phyloP scores from a whole-genome alignment of 2,797 vertebrate genomes.

The Melopsittacus undulatus region DNA sequence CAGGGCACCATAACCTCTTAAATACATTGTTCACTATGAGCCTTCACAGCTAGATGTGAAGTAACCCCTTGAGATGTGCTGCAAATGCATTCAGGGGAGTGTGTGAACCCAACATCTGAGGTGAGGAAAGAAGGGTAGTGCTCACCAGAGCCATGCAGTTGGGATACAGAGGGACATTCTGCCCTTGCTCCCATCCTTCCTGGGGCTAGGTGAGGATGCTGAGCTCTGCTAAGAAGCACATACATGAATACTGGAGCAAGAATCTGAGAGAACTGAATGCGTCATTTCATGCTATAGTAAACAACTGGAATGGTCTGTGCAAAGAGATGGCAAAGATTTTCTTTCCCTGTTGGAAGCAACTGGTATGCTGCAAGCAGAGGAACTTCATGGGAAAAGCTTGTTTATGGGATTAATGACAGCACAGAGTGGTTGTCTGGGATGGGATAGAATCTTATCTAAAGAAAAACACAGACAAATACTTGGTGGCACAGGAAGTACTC shows the following conservation, averaged over 20 bases:
- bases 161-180: rapidly evolving
- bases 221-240: neutral
- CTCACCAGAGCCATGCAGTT: rapidly evolving
- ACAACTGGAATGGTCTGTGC: neutral
- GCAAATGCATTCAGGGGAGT: neutral
- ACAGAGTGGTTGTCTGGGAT: neutral
- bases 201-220: neutral
- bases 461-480: neutral
- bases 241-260: neutral
- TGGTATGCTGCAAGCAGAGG: neutral
- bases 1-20: neutral
- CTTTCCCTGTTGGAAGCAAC: neutral
- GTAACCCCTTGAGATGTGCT: neutral
- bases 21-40: neutral
- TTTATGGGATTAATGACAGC: constrained; percentile 7
- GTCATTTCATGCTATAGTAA: neutral
- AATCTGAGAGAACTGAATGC: neutral
- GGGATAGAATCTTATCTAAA: constrained; percentile 47
- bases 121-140: rapidly evolving
- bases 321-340: neutral
- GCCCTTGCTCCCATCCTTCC: rapidly evolving
- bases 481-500: constrained; percentile 16
- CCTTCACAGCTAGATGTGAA: neutral
- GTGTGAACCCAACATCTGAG: neutral
- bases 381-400: neutral